Percentiles rank a stretch among this genome's conserved stretches.
phyloP scores from a whole-genome alignment of 2,113 vertebrate genomes.

The Condylura cristata region DNA sequence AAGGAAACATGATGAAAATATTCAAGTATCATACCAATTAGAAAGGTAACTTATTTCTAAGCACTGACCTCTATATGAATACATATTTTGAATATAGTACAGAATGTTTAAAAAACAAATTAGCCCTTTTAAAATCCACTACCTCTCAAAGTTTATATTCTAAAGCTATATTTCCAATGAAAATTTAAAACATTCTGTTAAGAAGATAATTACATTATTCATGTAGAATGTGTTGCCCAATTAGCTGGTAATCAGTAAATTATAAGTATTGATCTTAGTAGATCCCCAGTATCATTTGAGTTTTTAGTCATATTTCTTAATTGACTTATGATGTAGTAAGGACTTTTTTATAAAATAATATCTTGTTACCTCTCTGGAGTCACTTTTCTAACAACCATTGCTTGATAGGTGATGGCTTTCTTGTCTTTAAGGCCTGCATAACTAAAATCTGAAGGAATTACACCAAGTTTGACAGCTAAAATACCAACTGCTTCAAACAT shows the following conservation, averaged over 20 bases:
- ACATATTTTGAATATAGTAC: not conserved
- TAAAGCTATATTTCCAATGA: not conserved
- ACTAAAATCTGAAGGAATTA: slow-evolving; percentile 96
- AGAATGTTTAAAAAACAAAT: slow-evolving; percentile 16
- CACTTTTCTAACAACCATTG: slow-evolving; percentile 97
- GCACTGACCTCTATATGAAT: not conserved
- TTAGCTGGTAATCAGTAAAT: not conserved
- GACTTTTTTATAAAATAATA: not conserved
- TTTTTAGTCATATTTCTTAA: slow-evolving; percentile 4
- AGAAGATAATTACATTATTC: not conserved
- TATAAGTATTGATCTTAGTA: not conserved
- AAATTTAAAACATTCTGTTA: not conserved
- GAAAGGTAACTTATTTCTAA: not conserved
- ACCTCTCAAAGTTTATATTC: not conserved
- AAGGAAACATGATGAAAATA: not conserved
- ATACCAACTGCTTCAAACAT: slow-evolving; percentile 94
- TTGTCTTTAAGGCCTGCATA: slow-evolving; percentile 98
- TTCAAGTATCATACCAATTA: not conserved
- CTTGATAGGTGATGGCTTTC: slow-evolving; percentile 94
- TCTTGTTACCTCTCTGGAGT: slow-evolving; percentile 89
- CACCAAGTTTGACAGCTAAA: slow-evolving; percentile 92
- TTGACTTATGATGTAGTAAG: not conserved
- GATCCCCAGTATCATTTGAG: not conserved
- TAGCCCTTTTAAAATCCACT: slow-evolving; percentile 10
- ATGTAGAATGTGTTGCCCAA: not conserved